A percentile compares a stretch with the other conserved stretches of the same genome.
Conservation (phyloP, 2,113 vertebrate species). For the Chaetodon auriga region DNA sequence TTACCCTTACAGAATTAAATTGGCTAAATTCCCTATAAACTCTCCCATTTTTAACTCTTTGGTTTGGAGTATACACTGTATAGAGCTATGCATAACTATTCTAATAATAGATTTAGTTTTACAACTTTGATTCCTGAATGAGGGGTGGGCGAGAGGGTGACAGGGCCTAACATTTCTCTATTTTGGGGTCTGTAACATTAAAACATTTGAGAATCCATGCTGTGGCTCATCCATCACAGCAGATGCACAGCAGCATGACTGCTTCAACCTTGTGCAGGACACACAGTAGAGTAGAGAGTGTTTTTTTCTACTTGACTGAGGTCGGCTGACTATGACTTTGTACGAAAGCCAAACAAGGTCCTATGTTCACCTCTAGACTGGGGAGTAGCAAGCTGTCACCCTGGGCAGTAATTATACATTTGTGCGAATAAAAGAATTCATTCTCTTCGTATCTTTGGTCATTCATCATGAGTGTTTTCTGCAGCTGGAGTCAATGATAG, state of each 20-base stretch:
- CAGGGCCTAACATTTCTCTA: neutral
- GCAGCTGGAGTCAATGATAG: neutral
- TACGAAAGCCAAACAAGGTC: slow-evolving; percentile 32
- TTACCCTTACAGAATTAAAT: neutral
- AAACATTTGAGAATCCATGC: slow-evolving; percentile 26
- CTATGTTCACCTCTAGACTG: slow-evolving; percentile 12
- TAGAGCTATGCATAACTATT: neutral
- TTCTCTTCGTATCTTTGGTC: slow-evolving; percentile 22
- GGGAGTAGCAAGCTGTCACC: slow-evolving; percentile 26
- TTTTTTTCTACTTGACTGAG: slow-evolving; percentile 25
- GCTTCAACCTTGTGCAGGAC: slow-evolving; percentile 61
- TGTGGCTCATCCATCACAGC: slow-evolving; percentile 61
- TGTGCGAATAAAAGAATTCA: slow-evolving; percentile 30
- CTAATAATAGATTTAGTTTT: neutral
- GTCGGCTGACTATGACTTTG: slow-evolving; percentile 39
- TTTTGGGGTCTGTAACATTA: slow-evolving; percentile 42
- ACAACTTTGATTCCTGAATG: neutral
- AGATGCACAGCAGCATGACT: slow-evolving; percentile 47
- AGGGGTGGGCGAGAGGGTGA: neutral
- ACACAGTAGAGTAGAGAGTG: neutral
- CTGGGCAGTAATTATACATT: slow-evolving; percentile 15
- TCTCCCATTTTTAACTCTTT: neutral
- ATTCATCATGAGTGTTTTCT: slow-evolving; percentile 31
- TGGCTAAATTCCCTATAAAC: neutral
- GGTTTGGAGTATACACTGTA: neutral